A percentile compares a stretch with the other conserved stretches of the same genome.
These are phyloP conservation scores for Neomorphus geoffroyi DNA, from an alignment of 2,797 vertebrate species.

Conservation along the genomic window DNA sequence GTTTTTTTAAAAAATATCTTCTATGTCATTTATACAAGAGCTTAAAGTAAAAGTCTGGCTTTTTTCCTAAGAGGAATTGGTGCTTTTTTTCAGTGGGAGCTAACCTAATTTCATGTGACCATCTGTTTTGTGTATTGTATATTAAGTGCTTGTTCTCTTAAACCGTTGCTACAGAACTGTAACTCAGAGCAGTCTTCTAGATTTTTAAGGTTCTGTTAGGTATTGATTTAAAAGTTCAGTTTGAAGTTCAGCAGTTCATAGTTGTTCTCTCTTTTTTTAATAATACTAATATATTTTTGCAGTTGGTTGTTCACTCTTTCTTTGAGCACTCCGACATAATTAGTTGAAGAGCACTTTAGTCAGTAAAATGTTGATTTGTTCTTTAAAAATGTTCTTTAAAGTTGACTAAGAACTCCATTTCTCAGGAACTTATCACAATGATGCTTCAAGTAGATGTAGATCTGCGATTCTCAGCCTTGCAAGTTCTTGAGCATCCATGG, in stretches of 20 bases:
- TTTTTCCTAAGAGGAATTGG: background rate
- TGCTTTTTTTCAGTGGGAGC: slow-evolving; percentile 35
- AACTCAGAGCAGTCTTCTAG: slow-evolving; percentile 7
- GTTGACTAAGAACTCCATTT: slow-evolving; percentile 21
- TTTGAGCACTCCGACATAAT: background rate
- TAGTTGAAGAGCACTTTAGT: background rate
- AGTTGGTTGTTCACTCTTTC: background rate
- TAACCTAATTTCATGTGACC: slow-evolving; percentile 19
- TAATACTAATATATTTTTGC: background rate
- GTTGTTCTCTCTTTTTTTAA: background rate
- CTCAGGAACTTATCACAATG: slow-evolving; percentile 89
- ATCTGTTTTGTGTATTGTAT: slow-evolving; percentile 10
- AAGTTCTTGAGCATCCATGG: slow-evolving; percentile 95
- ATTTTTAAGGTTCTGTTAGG: slow-evolving; percentile 14
- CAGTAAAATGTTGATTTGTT: background rate
- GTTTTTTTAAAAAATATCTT: background rate
- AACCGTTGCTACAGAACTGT: background rate
- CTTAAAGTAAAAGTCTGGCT: background rate
- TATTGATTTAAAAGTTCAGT: background rate
- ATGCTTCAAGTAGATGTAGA: slow-evolving; percentile 93
- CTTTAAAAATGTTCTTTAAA: background rate
- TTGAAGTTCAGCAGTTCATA: background rate
- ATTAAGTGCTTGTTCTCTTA: background rate
- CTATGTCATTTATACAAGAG: background rate
- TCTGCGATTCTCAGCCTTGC: slow-evolving; percentile 89